Percentiles rank a stretch among this genome's conserved stretches.
phyloP scores from a whole-genome alignment of 2,113 vertebrate genomes.

The Leptodactylus fuscus region DNA sequence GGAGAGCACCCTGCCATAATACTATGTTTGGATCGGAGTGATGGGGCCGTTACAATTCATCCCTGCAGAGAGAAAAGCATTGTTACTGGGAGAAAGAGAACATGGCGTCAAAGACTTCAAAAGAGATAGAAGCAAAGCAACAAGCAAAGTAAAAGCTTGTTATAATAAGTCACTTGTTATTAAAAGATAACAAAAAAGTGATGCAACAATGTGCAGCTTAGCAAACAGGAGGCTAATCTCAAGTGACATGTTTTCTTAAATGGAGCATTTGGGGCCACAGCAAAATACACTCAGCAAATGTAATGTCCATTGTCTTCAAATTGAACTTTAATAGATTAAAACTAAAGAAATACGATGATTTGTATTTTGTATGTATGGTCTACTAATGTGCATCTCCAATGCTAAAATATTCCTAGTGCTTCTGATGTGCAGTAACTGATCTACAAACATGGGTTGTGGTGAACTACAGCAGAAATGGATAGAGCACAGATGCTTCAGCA shows the following conservation, averaged over 20 bases:
- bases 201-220: neutral
- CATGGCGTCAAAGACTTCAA: neutral
- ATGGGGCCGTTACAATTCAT: conserved; percentile 91
- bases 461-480: too few relatives aligned
- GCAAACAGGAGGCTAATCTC: neutral
- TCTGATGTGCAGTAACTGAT: too few relatives aligned
- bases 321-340: too few relatives aligned
- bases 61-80: conserved; percentile 77
- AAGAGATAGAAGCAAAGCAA: conserved; percentile 18
- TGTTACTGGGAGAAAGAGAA: neutral
- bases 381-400: too few relatives aligned
- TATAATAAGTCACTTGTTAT: neutral
- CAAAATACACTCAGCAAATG: neutral
- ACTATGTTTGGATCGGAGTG: conserved; percentile 76
- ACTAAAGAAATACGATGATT: too few relatives aligned
- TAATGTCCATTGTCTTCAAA: neutral
- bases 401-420: too few relatives aligned
- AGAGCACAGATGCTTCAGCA: too few relatives aligned
- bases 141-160: neutral
- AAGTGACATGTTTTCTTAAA: neutral
- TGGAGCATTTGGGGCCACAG: neutral
- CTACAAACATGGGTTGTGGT: too few relatives aligned
- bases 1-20: conserved; percentile 79
- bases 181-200: neutral
- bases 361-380: too few relatives aligned